Base-by-base conservation (phyloP, 2,888 invertebrate species). In the Lobophora halterata region DNA sequence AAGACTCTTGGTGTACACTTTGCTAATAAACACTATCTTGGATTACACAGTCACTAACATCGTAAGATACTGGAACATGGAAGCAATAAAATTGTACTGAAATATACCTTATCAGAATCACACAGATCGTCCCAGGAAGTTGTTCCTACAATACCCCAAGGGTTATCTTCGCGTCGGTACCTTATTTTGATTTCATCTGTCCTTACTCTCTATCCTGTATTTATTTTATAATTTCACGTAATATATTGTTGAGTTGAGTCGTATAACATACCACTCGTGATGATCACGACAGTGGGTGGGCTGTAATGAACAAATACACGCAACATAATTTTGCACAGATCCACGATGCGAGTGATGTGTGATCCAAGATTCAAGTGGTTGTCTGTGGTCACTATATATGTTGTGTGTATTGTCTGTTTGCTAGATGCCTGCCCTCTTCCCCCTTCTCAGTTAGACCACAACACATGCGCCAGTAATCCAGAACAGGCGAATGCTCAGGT, bases 381-480 rank as follows among this genome's bases (percentile, higher is more conserved):
- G 81, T 86, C 85, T 86, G 86, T 87, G 87, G 85, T 86, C 87
- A 87, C 86, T 87, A 86, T 88, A 87, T 90, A 89, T 90, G 90
- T 90, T 90, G 90, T 90, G 90, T 91, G 90, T 93, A 92, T 94
- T 95, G 93, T 95, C 93, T 94, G 95, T 87, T 95, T 94, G 94
- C 94, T 95, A 95, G 95, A 95, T 95, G 94, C 94, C 94, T 95
- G 95, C 94, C 92, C 92, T 92, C 93, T 93, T 92, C 92, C 93
- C 92, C 92, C 92, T 92, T 91, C 89, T 89, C 91, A 93, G 92
- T 93, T 93, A 93, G 93, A 93, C 92, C 92, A 92, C 92, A 93
- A 92, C 92, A 92, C 92, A 92, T 92, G 90, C 92, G 88, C 88
- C 88, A 88, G 88, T 87, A 88, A 90, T 90, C 90, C 90, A 90